phyloP scores from a whole-genome alignment of 1,140 invertebrate species.

The Octopus sinensis region DNA sequence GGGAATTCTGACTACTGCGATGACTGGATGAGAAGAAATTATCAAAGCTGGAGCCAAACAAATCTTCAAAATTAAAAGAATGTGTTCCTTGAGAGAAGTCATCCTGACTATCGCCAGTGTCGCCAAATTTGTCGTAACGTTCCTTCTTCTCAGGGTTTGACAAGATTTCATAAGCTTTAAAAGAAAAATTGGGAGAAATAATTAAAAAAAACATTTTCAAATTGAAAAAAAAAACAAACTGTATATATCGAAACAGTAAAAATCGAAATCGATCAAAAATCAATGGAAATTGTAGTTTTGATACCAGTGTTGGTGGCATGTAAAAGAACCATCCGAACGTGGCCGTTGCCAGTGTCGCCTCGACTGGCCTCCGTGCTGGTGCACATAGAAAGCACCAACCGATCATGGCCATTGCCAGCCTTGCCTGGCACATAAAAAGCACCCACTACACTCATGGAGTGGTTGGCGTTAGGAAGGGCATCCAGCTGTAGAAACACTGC shows the following conservation, averaged over 20 bases:
- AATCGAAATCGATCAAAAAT: too few species aligned
- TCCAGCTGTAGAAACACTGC: too few species aligned
- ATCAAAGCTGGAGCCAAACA: conserved; percentile 47
- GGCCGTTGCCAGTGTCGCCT: too few species aligned
- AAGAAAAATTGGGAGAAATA: neutral
- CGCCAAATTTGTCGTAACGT: conserved; percentile 88
- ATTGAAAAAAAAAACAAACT: neutral
- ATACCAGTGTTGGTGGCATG: too few species aligned
- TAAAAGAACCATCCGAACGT: too few species aligned
- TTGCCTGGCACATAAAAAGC: too few species aligned
- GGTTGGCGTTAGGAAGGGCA: too few species aligned
- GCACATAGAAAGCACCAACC: too few species aligned
- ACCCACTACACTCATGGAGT: too few species aligned
- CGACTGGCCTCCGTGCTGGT: too few species aligned
- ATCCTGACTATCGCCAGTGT: conserved; percentile 26
- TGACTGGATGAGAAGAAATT: conserved; percentile 31
- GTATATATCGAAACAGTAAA: neutral
- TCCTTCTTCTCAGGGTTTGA: conserved; percentile 88
- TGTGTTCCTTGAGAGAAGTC: conserved; percentile 23
- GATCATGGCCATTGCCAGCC: too few species aligned
- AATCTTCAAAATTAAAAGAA: conserved; percentile 49
- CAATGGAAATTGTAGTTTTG: too few species aligned
- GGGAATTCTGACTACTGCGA: conserved; percentile 27
- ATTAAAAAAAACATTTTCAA: conserved; percentile 6
- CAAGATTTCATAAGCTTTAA: conserved; percentile 86